These are phyloP conservation scores for Oscheius onirici DNA, from an alignment of 2,888 invertebrate genomes.

Conservation along the genomic window DNA sequence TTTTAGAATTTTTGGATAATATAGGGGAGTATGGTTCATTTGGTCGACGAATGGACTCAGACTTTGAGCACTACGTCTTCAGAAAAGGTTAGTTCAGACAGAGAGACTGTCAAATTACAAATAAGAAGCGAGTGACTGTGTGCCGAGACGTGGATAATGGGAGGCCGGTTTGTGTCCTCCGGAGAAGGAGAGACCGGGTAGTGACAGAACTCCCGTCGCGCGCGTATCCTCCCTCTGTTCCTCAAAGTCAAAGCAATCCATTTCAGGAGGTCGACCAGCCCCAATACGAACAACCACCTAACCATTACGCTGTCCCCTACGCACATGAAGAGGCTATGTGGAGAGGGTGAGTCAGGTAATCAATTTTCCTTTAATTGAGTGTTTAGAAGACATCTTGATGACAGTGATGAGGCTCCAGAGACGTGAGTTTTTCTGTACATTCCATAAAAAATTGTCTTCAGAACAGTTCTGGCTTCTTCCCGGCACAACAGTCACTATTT, in stretches of 20 bases:
- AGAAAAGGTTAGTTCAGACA: neutral
- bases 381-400: neutral
- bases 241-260: neutral
- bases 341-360: constrained; percentile 1
- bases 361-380: constrained; percentile 6
- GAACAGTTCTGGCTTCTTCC: constrained; percentile 23
- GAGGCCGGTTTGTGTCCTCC: constrained; percentile 27
- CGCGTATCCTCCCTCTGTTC: neutral
- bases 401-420: neutral
- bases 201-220: constrained; percentile 28
- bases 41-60: neutral
- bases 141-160: constrained; percentile 23
- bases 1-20: neutral
- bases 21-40: no score
- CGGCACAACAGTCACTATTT: constrained; percentile 65
- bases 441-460: neutral
- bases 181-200: constrained; percentile 13
- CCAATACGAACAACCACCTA: constrained; percentile 17
- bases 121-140: neutral
- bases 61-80: neutral
- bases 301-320: constrained; percentile 19
- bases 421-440: constrained; percentile 21
- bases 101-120: constrained; percentile 1
- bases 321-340: constrained; percentile 4
- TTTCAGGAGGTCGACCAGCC: neutral